Base-by-base conservation (phyloP, 2,888 invertebrate species). In the Drosophila engyochracea region DNA sequence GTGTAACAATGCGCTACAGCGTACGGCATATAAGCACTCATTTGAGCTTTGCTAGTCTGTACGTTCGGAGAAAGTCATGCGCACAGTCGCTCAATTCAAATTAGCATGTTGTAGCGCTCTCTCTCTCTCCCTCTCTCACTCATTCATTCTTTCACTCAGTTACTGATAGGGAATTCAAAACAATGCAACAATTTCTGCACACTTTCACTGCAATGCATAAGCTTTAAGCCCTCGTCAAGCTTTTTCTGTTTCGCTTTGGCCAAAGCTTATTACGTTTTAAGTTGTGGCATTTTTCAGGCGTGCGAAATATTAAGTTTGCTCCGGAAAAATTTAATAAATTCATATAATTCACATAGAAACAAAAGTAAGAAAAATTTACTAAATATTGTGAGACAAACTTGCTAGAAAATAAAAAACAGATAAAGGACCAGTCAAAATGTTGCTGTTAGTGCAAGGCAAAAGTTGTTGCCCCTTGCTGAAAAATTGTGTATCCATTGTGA, bases 251-350 rank as follows among this genome's bases (percentile, higher is more conserved):
- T 57, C 31, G 63, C 37, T 47, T 57, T 33, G 33, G 10, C 51
- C 71, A 76, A 83, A 87, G 83, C 83, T 87, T 60, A 87, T 83
- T 85, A 67, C 65, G 33, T 77, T 76, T 68, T 65, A 63, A 82
- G 80, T 77, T 85, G 82, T 86, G 87, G 83, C 74, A 85, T 82
- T 86, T 86, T 89, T 78, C 72, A 89, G 86, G 74, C 85, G 83
- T 80, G 73, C 61, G 53, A 75, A 76, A 62, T 85, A 74, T 62
- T 37, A 49, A 55, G 57, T 44, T 62, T 63, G 47, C 49, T 70
- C 16, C 31, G n/a, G n/a, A 65, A 54, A 31, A 61, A 47, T 79
- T 66, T 14, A 57, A 66, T 49, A 61, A 79, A 66, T 47, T 47
- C 25, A 14, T 30, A 54, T 6, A 67, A 9, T 4, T 51, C 7